These are phyloP conservation scores for Bombyx mandarina DNA, from an alignment of 1,140 invertebrate genomes.

Conservation along the genomic window DNA sequence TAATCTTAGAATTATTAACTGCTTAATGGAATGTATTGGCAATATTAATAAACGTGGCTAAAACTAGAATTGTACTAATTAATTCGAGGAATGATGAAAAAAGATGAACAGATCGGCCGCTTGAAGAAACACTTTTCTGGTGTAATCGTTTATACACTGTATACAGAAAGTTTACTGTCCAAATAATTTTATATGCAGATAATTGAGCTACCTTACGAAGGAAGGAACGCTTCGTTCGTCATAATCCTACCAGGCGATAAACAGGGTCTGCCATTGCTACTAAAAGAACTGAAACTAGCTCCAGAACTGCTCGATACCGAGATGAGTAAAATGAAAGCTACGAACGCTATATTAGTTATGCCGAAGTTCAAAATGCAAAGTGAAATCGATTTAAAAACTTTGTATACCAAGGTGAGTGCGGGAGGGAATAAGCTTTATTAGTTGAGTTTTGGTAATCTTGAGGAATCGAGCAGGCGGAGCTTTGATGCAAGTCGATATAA, in stretches of 20 bases:
- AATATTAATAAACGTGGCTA: too few relatives aligned
- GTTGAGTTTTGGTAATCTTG: neutral
- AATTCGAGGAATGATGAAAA: too few relatives aligned
- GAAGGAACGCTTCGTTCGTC: conserved; percentile 26
- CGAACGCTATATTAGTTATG: conserved; percentile 20
- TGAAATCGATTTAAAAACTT: conserved; percentile 22
- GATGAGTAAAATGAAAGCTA: conserved; percentile 14
- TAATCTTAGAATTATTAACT: too few relatives aligned
- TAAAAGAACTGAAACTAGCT: conserved; percentile 29
- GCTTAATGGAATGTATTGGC: too few relatives aligned
- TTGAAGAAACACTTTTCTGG: too few relatives aligned
- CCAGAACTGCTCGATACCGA: conserved; percentile 30
- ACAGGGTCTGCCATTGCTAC: conserved; percentile 24
- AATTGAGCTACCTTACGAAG: conserved; percentile 35
- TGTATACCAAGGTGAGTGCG: conserved; percentile 31
- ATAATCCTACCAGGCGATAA: conserved; percentile 31
- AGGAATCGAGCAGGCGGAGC: too few relatives aligned
- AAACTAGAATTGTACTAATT: too few relatives aligned
- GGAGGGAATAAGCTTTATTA: neutral
- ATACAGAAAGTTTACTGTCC: too few relatives aligned
- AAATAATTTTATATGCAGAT: conserved; percentile 20
- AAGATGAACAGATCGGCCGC: too few relatives aligned
- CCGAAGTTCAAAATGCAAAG: conserved; percentile 44
- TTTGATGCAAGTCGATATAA: too few relatives aligned
- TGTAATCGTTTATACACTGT: too few relatives aligned